Conservation (phyloP, 2,113 vertebrate genomes). For the Varanus salvator region DNA sequence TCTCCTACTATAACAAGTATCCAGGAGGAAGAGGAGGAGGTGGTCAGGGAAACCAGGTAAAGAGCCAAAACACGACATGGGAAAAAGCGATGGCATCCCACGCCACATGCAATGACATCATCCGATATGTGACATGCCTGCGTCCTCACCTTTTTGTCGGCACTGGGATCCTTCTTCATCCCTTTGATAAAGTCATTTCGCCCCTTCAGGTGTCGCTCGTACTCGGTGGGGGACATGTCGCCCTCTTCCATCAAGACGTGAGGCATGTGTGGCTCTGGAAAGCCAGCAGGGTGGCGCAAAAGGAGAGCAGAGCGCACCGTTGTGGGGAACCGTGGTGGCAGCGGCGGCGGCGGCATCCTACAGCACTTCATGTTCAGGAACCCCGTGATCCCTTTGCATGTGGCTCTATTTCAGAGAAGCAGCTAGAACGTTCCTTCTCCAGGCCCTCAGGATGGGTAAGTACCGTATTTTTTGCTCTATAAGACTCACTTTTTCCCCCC, state of each 20-base stretch:
- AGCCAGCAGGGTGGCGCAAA: constrained; percentile 31
- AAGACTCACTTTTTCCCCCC: too few species aligned
- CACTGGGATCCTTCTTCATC: constrained; percentile 88
- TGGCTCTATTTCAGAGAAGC: not conserved
- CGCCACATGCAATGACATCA: too few species aligned
- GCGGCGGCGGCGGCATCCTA: not conserved
- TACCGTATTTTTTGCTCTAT: too few species aligned
- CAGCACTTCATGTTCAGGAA: not conserved
- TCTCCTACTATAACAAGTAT: too few species aligned
- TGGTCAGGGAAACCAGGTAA: too few species aligned
- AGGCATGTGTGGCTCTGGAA: constrained; percentile 89
- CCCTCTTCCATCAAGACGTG: constrained; percentile 90
- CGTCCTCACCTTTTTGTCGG: constrained; percentile 87
- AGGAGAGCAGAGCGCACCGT: not conserved
- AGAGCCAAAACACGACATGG: too few species aligned
- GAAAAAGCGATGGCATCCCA: too few species aligned
- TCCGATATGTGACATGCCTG: too few species aligned
- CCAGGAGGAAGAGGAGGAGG: too few species aligned
- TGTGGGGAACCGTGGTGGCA: not conserved
- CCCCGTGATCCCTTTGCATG: not conserved
- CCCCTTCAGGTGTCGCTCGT: constrained; percentile 87
- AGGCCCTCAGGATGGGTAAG: too few species aligned
- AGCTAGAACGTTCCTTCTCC: not conserved
- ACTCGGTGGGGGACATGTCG: constrained; percentile 90
- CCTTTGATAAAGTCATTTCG: constrained; percentile 90